Evolutionary conservation across 2,797 vertebrate genomes (phyloP).

Genomic region (Spheniscus humboldti): DNA sequence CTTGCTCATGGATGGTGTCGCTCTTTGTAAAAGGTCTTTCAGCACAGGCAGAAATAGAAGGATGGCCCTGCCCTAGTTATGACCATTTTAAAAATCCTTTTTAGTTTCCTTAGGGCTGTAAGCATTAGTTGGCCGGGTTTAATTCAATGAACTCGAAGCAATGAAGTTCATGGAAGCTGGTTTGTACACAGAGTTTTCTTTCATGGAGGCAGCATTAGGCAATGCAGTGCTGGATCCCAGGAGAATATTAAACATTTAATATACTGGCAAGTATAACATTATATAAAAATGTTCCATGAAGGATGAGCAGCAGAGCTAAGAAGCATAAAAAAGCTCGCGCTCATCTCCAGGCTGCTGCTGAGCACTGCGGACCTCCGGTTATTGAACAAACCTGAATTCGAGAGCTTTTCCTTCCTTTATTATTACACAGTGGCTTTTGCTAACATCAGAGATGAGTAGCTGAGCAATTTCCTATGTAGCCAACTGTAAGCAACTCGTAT

Average conservation of each 20-base stretch:
- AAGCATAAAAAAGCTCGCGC: neutral
- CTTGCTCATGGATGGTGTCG: neutral
- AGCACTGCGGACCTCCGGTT: neutral
- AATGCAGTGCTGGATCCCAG: neutral
- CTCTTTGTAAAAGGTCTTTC: neutral
- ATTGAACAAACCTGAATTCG: neutral
- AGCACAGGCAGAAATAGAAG: neutral
- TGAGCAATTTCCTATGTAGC: neutral
- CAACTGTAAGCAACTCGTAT: slow-evolving; percentile 35
- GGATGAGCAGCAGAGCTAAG: slow-evolving; percentile 14
- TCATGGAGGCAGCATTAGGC: neutral
- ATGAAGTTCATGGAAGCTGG: neutral
- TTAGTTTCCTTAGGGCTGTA: neutral
- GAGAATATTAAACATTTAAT: slow-evolving; percentile 43
- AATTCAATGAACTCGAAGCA: slow-evolving; percentile 15
- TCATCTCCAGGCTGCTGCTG: neutral
- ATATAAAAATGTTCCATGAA: neutral
- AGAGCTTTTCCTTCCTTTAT: neutral
- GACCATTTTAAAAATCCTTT: neutral
- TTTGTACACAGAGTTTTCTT: neutral
- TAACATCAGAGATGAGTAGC: neutral
- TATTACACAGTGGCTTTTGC: neutral
- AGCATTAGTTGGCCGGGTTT: neutral
- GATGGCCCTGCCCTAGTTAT: neutral
- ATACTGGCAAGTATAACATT: neutral